phyloP scores from a whole-genome alignment of 2,113 vertebrate genomes.

The Heloderma charlesbogerti region DNA sequence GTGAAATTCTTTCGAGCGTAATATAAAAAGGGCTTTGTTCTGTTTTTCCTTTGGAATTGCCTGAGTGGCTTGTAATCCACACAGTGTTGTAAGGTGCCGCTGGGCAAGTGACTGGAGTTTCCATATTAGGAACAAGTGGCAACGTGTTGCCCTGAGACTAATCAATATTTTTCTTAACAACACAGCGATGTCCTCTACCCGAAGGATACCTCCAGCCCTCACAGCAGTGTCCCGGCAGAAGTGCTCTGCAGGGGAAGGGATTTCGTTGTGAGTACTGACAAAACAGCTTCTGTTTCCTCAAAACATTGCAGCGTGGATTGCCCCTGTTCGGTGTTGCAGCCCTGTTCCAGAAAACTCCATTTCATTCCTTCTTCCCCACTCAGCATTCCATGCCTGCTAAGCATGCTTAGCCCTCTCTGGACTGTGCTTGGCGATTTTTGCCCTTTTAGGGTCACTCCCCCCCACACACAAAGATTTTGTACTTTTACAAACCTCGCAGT shows the following conservation, averaged over 20 bases:
- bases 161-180: slow-evolving; percentile 47
- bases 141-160: slow-evolving; percentile 21
- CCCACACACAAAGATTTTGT: no score
- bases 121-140: neutral
- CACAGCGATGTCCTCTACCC: slow-evolving; percentile 95
- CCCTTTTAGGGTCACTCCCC: no score
- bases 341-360: no score
- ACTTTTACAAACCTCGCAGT: no score
- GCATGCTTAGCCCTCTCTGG: no score
- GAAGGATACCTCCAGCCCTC: slow-evolving; percentile 93
- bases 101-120: neutral
- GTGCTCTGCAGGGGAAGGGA: slow-evolving; percentile 95
- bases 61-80: neutral
- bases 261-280: slow-evolving; percentile 88
- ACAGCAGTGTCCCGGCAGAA: slow-evolving; percentile 94
- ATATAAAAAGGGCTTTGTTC: neutral
- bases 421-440: no score
- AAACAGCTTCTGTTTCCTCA: no score
- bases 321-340: no score
- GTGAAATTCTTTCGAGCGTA: neutral
- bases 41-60: neutral
- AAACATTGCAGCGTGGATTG: no score
- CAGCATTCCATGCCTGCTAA: no score
- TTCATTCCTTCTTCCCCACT: no score
- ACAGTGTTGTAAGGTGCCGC: neutral